Evolutionary conservation across 1,140 invertebrate species (phyloP), one percentile per base, ranked within the genome.

Genomic region (Drosophila biarmipes): DNA sequence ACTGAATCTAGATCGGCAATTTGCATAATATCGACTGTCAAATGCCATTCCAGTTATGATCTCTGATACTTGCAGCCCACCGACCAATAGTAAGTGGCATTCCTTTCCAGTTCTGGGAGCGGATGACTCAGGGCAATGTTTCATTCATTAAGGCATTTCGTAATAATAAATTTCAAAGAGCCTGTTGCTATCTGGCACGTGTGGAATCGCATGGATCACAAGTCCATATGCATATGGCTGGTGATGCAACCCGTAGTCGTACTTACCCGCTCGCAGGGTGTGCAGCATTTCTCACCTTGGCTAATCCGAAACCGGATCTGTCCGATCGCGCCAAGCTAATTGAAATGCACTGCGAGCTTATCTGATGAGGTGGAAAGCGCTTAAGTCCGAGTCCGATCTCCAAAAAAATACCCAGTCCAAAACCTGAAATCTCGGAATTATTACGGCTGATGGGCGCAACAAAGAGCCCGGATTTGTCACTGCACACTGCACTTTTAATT

Each of bases 261-360:
- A 43, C 52, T 55, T 57, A 37, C 51, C 54, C 24, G 14, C 11
- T 43, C 14, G 12, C 45, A 46, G 45, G 45, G 45, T 43, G 17
- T 19, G 7, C 37, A 42, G 43, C 48, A 58, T 19, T 45, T 58
- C 55, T 45, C 42, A 66, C 48, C 38, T 79, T 79, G 68, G 56
- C 61, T 61, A 54, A 73, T 56, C 15, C 34, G 14, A 54, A 80
- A 81, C 78, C 78, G 73, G 78, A 81, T 80, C 78, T 54, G 17
- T 6, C 15, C 2, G 21, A 57, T 57, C 37, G 27, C 42, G 2
- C 8, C 31, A 19, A 35, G 31, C 49, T 55, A 54, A 54, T 54
- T 67, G 37, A 53, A 27, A 42, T 62, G 52, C 56, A 38, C 12
- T 43, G 68, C 55, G 14, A 52, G 29, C 19, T 55, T 51, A 52